A percentile compares a stretch with the other conserved stretches of the same genome.
These are phyloP conservation scores for Pagetopsis macropterus DNA, from an alignment of 2,797 vertebrate species.

Conservation along the genomic window DNA sequence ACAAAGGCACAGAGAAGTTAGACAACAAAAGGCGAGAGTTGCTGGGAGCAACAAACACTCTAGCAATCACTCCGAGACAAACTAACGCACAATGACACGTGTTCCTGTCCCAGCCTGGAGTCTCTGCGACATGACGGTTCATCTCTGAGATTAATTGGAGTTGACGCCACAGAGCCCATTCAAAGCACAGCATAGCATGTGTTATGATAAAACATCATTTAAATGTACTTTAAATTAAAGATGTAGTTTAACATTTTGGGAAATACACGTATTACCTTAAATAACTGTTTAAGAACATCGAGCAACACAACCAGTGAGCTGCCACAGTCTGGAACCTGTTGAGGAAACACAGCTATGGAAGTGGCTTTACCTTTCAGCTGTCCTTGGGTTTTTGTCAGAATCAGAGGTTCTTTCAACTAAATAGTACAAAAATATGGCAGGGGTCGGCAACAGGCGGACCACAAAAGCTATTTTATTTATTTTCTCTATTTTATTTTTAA, in stretches of 20 bases:
- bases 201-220: not conserved
- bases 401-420: too few relatives aligned
- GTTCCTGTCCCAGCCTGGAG: constrained; percentile 17
- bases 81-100: constrained; percentile 7
- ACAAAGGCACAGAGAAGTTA: constrained; percentile 23
- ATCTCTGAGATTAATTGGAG: constrained; percentile 1
- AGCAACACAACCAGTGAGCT: too few relatives aligned
- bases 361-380: too few relatives aligned
- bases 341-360: too few relatives aligned
- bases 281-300: too few relatives aligned
- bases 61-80: constrained; percentile 22
- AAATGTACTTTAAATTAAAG: not conserved
- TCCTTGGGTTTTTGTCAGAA: too few relatives aligned
- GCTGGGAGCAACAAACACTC: constrained; percentile 45
- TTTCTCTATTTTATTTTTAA: too few relatives aligned
- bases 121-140: constrained; percentile 21
- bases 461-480: too few relatives aligned
- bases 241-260: not conserved
- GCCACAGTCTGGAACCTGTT: too few relatives aligned
- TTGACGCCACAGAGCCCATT: not conserved
- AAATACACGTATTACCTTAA: not conserved
- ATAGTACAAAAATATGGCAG: too few relatives aligned
- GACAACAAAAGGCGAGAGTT: constrained; percentile 34
- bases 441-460: too few relatives aligned
- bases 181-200: not conserved